Evolutionary conservation across 2,797 vertebrate species (phyloP).

Genomic region (Coccyzus lansbergi): DNA sequence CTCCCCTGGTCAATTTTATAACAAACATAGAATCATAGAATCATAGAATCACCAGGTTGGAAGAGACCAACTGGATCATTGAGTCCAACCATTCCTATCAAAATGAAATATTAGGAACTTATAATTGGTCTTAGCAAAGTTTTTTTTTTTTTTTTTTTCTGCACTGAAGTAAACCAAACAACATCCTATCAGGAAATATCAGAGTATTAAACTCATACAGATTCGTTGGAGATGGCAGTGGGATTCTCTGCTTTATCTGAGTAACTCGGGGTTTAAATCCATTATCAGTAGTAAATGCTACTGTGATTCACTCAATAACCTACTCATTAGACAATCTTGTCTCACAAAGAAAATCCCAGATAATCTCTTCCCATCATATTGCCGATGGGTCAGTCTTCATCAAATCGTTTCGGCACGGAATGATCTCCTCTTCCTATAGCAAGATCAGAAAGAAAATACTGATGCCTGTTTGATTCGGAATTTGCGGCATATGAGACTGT

Average conservation of each 20-base stretch:
- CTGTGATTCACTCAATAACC: constrained; percentile 38
- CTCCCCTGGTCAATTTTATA: background rate
- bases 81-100: too few relatives aligned
- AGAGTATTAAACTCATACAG: background rate
- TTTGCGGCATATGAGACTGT: background rate
- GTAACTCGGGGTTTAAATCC: constrained; percentile 23
- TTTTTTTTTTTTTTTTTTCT: background rate
- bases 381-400: constrained; percentile 18
- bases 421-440: background rate
- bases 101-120: background rate
- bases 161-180: background rate
- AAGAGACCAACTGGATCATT: too few relatives aligned
- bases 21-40: too few relatives aligned
- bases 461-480: background rate
- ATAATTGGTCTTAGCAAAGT: background rate
- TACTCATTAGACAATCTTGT: constrained; percentile 47
- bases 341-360: constrained; percentile 50
- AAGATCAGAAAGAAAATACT: background rate
- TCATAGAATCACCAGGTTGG: too few relatives aligned
- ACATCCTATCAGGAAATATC: background rate
- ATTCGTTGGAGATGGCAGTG: background rate
- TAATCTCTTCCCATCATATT: constrained; percentile 47
- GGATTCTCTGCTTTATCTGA: background rate
- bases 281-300: constrained; percentile 37
- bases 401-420: constrained; percentile 28